Evolutionary conservation across 2,888 invertebrate genomes (phyloP).

Genomic region (Philhelius pedissequus): DNA sequence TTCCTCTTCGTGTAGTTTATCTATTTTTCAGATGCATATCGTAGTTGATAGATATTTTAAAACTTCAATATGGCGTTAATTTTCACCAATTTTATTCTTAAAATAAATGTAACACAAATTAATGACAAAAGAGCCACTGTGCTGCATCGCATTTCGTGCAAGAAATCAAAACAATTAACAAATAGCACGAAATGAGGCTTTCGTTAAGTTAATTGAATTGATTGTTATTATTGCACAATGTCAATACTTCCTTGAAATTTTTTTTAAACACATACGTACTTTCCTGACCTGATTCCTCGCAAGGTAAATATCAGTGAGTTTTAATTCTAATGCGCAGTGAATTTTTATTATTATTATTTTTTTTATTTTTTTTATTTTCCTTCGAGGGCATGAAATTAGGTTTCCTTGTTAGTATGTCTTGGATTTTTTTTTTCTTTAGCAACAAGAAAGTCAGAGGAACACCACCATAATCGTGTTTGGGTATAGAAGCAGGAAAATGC

Average conservation of each 20-base stretch:
- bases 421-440: slow-evolving; percentile 6
- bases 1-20: too few relatives aligned
- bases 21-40: too few relatives aligned
- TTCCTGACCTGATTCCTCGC: slow-evolving; percentile 34
- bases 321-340: slow-evolving; percentile 22
- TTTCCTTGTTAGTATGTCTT: slow-evolving; percentile 7
- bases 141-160: slow-evolving; percentile 15
- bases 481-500: slow-evolving; percentile 4
- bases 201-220: slow-evolving; percentile 66
- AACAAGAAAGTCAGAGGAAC: neutral
- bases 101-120: neutral
- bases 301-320: neutral
- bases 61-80: too few relatives aligned
- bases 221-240: slow-evolving; percentile 61
- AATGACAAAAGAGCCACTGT: neutral
- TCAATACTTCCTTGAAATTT: slow-evolving; percentile 57
- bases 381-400: slow-evolving; percentile 24
- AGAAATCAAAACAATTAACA: slow-evolving; percentile 50
- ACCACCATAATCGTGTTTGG: neutral
- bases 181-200: slow-evolving; percentile 48
- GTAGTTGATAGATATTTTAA: too few relatives aligned
- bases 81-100: neutral
- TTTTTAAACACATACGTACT: neutral
- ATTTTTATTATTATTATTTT: too few relatives aligned
- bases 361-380: neutral